A percentile compares a stretch with the other conserved stretches of the same genome.
These are phyloP conservation scores for Ceryle rudis DNA, from an alignment of 2,797 vertebrate genomes.

Conservation along the genomic window DNA sequence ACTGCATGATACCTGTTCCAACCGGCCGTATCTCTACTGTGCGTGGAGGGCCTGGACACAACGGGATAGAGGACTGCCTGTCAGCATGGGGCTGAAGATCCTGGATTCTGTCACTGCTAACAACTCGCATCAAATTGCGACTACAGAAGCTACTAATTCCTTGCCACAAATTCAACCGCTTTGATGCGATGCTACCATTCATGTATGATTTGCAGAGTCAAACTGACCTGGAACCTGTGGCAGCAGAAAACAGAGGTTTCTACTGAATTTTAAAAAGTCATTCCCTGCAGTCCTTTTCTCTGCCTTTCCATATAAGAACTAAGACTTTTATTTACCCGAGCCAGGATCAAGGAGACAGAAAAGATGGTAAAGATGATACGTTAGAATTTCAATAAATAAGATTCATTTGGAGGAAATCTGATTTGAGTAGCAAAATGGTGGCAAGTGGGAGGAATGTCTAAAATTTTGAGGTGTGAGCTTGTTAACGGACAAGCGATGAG, in stretches of 20 bases:
- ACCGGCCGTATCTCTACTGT: fast-evolving
- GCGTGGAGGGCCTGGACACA: fast-evolving
- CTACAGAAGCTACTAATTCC: not conserved
- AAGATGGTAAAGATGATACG: not conserved
- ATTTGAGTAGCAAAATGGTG: not conserved
- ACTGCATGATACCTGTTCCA: not conserved
- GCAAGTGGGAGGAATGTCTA: not conserved
- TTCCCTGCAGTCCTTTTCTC: not conserved
- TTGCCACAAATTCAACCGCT: not conserved
- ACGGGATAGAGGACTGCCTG: too few relatives aligned
- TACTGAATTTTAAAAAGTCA: not conserved
- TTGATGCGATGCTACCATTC: fast-evolving
- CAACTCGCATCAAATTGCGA: not conserved
- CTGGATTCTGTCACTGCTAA: not conserved
- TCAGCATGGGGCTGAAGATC: not conserved
- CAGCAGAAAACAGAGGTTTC: not conserved
- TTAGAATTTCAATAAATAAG: not conserved
- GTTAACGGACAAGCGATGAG: not conserved
- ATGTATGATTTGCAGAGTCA: not conserved
- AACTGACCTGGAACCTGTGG: not conserved
- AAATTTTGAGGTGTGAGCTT: not conserved
- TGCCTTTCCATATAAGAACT: not conserved
- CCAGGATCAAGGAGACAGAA: not conserved
- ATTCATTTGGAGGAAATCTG: not conserved
- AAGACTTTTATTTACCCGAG: not conserved